Percentiles rank a stretch among this genome's conserved stretches.
Evolutionary conservation across 1,140 invertebrate species (phyloP).

Genomic region (Drosophila busckii): DNA sequence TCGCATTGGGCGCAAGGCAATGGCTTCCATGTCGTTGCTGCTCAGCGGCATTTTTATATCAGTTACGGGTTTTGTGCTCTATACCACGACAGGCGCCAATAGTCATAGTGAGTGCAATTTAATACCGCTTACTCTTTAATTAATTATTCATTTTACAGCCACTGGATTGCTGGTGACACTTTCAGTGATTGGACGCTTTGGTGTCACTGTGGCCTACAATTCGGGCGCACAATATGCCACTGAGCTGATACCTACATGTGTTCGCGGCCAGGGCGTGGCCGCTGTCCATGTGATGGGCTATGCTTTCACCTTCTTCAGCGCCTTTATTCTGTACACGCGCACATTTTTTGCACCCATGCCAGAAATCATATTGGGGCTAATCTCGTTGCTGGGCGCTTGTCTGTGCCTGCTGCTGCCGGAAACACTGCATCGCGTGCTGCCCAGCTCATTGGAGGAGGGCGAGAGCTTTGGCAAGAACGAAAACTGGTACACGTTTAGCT

Average conservation of each 20-base stretch:
- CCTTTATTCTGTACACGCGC: slow-evolving; percentile 71
- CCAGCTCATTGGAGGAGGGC: slow-evolving; percentile 81
- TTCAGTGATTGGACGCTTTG: slow-evolving; percentile 81
- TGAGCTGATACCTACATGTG: slow-evolving; percentile 84
- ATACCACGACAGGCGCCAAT: slow-evolving; percentile 47
- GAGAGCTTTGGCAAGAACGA: slow-evolving; percentile 83
- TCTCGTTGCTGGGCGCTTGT: slow-evolving; percentile 81
- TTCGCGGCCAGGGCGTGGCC: slow-evolving; percentile 82
- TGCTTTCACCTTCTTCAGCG: slow-evolving; percentile 77
- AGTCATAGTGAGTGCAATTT: slow-evolving; percentile 38
- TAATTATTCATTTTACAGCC: slow-evolving; percentile 3
- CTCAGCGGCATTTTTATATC: slow-evolving; percentile 81
- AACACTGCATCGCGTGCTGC: slow-evolving; percentile 80
- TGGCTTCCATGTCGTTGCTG: slow-evolving; percentile 81
- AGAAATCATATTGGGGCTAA: slow-evolving; percentile 79
- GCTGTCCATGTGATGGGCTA: slow-evolving; percentile 81
- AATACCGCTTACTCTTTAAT: not conserved
- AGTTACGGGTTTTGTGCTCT: slow-evolving; percentile 56
- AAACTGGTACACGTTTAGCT: slow-evolving; percentile 65
- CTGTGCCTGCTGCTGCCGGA: slow-evolving; percentile 78
- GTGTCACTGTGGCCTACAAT: slow-evolving; percentile 84
- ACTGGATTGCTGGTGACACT: slow-evolving; percentile 54
- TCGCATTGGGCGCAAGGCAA: slow-evolving; percentile 81
- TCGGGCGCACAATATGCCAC: slow-evolving; percentile 83
- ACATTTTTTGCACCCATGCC: slow-evolving; percentile 80